Evolutionary conservation across 2,113 vertebrate species (phyloP).

Genomic region (Clarias batrachus): DNA sequence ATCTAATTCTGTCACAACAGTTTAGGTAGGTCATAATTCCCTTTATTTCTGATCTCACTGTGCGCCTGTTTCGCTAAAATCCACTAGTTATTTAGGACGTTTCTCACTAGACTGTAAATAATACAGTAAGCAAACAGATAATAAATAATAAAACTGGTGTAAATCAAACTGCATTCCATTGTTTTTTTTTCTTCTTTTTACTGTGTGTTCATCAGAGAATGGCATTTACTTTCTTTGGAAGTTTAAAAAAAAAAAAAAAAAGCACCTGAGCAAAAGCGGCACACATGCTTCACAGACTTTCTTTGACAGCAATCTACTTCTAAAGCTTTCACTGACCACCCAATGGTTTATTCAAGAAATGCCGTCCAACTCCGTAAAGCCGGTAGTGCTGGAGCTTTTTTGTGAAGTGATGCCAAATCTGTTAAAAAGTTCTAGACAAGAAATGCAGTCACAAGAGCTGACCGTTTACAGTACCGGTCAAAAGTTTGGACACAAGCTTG

Average conservation of each 20-base stretch:
- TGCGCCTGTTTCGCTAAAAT: conserved; percentile 28
- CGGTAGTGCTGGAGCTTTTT: background rate
- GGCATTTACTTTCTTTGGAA: background rate
- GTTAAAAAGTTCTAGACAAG: background rate
- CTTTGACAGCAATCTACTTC: background rate
- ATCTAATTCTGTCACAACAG: conserved; percentile 52
- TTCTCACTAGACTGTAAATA: conserved; percentile 19
- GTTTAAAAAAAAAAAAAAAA: no score
- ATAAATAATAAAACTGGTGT: background rate
- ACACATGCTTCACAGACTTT: background rate
- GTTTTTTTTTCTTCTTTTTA: background rate
- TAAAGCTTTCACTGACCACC: background rate
- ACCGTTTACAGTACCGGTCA: background rate
- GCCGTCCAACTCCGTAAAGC: background rate
- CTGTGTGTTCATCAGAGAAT: background rate
- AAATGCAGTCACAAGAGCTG: background rate
- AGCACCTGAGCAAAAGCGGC: background rate
- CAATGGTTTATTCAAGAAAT: background rate
- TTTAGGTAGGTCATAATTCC: conserved; percentile 50
- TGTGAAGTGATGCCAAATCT: background rate
- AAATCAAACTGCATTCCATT: background rate
- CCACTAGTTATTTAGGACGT: conserved; percentile 11
- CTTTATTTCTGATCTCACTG: conserved; percentile 35
- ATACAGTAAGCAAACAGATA: no score
- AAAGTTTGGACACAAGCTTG: no score